phyloP scores from a whole-genome alignment of 2,113 vertebrate species.

The Columba janthina region DNA sequence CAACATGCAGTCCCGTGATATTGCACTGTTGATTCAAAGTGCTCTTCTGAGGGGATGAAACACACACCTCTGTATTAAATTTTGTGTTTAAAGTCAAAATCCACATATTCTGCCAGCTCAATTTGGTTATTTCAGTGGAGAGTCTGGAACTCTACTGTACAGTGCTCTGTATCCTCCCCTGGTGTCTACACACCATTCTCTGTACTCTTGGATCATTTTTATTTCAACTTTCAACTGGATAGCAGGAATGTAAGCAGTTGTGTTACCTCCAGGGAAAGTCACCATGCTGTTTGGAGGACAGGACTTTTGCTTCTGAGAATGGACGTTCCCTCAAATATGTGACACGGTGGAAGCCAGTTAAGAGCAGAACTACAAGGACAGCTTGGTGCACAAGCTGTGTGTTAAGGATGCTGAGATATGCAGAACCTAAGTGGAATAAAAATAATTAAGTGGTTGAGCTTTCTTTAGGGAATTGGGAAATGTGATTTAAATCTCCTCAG shows the following conservation, averaged over 20 bases:
- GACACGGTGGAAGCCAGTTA: rapidly evolving
- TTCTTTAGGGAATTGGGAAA: not conserved
- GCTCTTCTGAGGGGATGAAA: not conserved
- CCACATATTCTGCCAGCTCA: not conserved
- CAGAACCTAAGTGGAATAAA: not conserved
- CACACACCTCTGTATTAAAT: not conserved
- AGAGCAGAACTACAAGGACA: not conserved
- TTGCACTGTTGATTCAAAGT: rapidly evolving
- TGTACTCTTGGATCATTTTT: not conserved
- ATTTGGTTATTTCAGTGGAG: not conserved
- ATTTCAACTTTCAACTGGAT: not conserved
- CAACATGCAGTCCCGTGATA: not conserved
- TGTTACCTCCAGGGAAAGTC: not conserved
- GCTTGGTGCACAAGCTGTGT: not conserved
- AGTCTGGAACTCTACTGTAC: not conserved
- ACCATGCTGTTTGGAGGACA: not conserved
- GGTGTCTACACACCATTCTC: not conserved
- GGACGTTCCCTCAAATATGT: not conserved
- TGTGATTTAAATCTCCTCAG: not conserved
- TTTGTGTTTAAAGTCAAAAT: not conserved
- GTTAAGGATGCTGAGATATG: not conserved
- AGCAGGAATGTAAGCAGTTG: not conserved
- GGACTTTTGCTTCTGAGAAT: not conserved
- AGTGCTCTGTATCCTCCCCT: rapidly evolving
- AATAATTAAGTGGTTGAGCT: not conserved